Base-by-base conservation (phyloP, 2,113 vertebrate species). In the human region DNA sequence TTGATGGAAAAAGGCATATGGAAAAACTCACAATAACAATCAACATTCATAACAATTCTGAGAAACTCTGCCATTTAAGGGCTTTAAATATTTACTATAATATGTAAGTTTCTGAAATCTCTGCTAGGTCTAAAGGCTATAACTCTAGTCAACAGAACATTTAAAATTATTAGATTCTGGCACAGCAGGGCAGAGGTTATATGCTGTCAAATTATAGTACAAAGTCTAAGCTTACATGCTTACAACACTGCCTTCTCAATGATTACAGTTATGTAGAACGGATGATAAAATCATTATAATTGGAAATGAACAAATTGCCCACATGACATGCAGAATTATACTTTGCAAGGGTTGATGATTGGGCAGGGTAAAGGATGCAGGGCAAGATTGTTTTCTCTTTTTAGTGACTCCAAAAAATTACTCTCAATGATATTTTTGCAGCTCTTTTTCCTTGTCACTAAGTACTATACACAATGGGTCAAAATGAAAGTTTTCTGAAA, bases 1-100 rank as follows among this genome's bases (percentile, higher is more conserved):
- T 35, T 91, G 64, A 97, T 12, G 95, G 95, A 97, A 90, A 97
- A 98, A 95, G 72, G 84, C 38, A 97, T 84, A 96, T 27, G 2
- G 57, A 95, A 98, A 98, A 75, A 92, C 23, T 93, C 93, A 97
- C 3, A 25, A 40, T 64, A 94, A 96, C 94, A 97, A 97, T 97
- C 97, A 98, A 96, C 75, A 97, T 20, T 90, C 84, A 93, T 25
- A 97, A 80, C 97, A 94, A 92, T 89, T 88, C 76, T 73, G 84
- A 97, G 50, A 89, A 89, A 91, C 86, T 97, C 79, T 50, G 38
- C 95, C n/a, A 35, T 85, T 92, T 61, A 93, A 91, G 45, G 89
- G 72, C 20, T 98, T 98, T 73, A 64, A 96, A 80, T 93, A 96
- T 93, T 57, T 97, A 35, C 88, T 97, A 75, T 85, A 64, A 97